Evolutionary conservation across 2,888 invertebrate genomes (phyloP).

Genomic region (Eristalis tenax): DNA sequence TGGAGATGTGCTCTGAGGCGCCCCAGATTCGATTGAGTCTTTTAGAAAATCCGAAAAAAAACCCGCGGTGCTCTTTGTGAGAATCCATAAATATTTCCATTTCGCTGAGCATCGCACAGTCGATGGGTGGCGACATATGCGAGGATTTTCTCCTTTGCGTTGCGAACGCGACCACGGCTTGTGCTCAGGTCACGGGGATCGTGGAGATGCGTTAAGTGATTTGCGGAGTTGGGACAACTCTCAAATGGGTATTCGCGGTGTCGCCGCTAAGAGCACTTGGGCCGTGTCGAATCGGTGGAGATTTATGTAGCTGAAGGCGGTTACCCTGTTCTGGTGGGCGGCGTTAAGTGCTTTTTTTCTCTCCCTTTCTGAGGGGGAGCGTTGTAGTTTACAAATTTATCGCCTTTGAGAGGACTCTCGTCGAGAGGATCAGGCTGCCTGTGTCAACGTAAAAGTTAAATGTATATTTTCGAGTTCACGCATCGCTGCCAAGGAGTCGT

Average conservation of each 20-base stretch:
- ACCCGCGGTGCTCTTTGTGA: constrained; percentile 2
- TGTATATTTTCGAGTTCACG: too few species aligned
- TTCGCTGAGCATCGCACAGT: constrained; percentile 43
- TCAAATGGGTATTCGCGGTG: constrained; percentile 40
- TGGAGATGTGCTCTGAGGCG: constrained; percentile 14
- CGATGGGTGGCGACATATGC: neutral
- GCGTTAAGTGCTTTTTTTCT: constrained; percentile 48
- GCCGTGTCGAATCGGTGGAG: constrained; percentile 55
- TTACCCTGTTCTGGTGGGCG: constrained; percentile 30
- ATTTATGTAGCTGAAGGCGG: constrained; percentile 67
- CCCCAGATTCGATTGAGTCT: neutral
- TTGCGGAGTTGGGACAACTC: neutral
- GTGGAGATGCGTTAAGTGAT: constrained; percentile 40
- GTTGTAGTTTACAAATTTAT: neutral
- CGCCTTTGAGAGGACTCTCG: neutral
- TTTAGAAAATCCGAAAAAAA: neutral
- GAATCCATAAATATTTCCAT: constrained; percentile 68
- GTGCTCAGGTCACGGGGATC: constrained; percentile 19
- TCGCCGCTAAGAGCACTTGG: constrained; percentile 53
- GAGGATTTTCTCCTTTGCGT: neutral
- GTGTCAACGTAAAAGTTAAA: too few species aligned
- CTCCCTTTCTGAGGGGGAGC: neutral
- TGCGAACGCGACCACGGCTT: neutral
- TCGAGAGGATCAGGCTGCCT: too few species aligned
- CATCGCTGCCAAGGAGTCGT: too few species aligned